Evolutionary conservation across 2,113 vertebrate genomes (phyloP), one percentile per base, ranked within the genome.

Genomic region (Eclectus roratus): DNA sequence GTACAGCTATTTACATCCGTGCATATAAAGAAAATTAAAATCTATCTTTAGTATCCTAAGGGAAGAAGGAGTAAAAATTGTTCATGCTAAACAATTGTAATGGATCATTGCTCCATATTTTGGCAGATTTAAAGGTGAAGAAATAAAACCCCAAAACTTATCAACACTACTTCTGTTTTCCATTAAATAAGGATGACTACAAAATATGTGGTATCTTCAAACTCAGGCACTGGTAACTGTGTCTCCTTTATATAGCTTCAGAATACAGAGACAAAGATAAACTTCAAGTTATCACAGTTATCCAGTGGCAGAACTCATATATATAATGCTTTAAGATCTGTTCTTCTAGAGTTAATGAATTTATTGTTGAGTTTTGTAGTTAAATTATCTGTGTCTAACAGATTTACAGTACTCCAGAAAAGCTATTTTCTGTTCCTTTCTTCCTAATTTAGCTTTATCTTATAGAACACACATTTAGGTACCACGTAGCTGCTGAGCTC

Each of bases 401-500:
- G 37, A 87, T 37, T 87, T 76, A 85, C 7, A 79, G 27, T 46
- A 80, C 17, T 79, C 69, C 41, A 68, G 8, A 31, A 79, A 94
- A 92, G 82, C 13, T 88, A 66, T 74, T 91, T 90, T 91, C 20
- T 76, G 7, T 70, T 90, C 29, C 29, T 78, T 93, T 94, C 56
- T 74, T 85, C 37, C 44, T 89, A 58, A 80, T 80, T 63, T 81
- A 25, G 9, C 43, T 93, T 94, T 95, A 88, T 82, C 29, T 94
- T 89, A 66, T 1, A 85, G 17, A 89, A 65, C 21, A 84, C 68
- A 80, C 7, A 69, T 89, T 94, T 85, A 89, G 41, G 29, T 33
- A 86, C 39, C 16, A 52, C 20, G 16, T 28, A 70, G 49, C 56
- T 85, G 18, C 12, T 72, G 10, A 93, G 31, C 21, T 78, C 83